These are phyloP conservation scores for Gymnocephalus cernua DNA, from an alignment of 2,113 vertebrate genomes.

Conservation along the genomic window DNA sequence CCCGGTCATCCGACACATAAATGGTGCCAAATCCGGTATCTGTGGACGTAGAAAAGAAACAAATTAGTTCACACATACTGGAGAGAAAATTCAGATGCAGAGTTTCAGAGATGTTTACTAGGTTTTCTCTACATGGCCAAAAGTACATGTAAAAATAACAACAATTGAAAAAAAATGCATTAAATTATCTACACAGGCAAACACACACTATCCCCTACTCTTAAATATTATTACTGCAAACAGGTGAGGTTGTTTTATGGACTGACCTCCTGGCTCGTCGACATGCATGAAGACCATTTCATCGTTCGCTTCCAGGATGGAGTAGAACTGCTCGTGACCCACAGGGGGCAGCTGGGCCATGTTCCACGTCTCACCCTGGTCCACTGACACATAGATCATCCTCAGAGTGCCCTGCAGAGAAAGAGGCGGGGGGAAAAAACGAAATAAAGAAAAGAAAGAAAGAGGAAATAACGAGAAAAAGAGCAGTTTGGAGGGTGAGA, in stretches of 20 bases:
- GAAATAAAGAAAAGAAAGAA: too few species aligned
- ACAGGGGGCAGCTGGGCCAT: slow-evolving; percentile 95
- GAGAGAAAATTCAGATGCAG: background rate
- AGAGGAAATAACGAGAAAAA: background rate
- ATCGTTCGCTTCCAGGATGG: slow-evolving; percentile 91
- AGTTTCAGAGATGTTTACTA: background rate
- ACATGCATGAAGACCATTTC: slow-evolving; percentile 98
- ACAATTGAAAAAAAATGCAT: background rate
- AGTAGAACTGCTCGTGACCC: slow-evolving; percentile 95
- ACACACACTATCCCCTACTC: background rate
- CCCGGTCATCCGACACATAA: slow-evolving; percentile 93
- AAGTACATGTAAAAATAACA: background rate
- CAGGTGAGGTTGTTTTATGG: background rate
- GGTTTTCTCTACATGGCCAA: background rate
- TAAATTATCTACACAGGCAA: background rate
- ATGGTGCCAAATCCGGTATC: slow-evolving; percentile 93
- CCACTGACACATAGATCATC: slow-evolving; percentile 90
- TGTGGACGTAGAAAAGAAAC: slow-evolving; percentile 58
- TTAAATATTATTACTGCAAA: background rate
- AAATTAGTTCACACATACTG: background rate
- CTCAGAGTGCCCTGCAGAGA: slow-evolving; percentile 85
- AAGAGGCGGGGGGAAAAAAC: background rate
- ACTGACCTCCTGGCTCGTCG: slow-evolving; percentile 91
- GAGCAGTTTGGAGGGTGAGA: background rate
- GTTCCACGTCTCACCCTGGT: slow-evolving; percentile 91